A percentile compares a stretch with the other conserved stretches of the same genome.
Evolutionary conservation across 2,113 vertebrate genomes (phyloP).

Genomic region (Erythrolamprus reginae): DNA sequence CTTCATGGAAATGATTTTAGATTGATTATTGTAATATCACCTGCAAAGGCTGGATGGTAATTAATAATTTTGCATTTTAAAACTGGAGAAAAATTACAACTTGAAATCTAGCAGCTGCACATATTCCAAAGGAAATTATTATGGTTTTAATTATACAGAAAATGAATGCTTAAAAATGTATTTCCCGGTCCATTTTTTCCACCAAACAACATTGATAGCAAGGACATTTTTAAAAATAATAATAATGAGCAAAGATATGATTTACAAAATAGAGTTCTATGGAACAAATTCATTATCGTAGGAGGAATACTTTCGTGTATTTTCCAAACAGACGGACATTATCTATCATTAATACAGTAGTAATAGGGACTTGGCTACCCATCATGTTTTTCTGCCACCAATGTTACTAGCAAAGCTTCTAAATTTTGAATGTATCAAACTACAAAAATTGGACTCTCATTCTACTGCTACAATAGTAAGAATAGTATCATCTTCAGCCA

Average conservation of each 20-base stretch:
- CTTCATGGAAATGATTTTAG: conserved; percentile 26
- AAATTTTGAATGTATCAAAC: neutral
- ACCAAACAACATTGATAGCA: neutral
- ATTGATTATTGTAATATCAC: neutral
- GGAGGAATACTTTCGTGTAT: neutral
- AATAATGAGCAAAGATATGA: neutral
- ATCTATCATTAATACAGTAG: neutral
- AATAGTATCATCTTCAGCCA: neutral
- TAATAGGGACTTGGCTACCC: neutral
- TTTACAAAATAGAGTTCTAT: neutral
- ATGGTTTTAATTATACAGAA: neutral
- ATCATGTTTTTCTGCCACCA: neutral
- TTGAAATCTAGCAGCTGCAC: neutral
- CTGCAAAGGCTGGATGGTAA: neutral
- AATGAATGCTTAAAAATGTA: neutral
- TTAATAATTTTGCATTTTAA: conserved; percentile 18
- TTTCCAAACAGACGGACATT: neutral
- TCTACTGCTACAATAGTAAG: neutral
- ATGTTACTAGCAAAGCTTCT: neutral
- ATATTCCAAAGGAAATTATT: neutral
- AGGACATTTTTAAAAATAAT: neutral
- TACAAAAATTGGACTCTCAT: neutral
- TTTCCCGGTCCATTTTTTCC: neutral
- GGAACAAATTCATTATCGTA: neutral
- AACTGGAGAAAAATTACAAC: neutral